phyloP scores from a whole-genome alignment of 2,797 vertebrate genomes.

The Xenopus petersii region DNA sequence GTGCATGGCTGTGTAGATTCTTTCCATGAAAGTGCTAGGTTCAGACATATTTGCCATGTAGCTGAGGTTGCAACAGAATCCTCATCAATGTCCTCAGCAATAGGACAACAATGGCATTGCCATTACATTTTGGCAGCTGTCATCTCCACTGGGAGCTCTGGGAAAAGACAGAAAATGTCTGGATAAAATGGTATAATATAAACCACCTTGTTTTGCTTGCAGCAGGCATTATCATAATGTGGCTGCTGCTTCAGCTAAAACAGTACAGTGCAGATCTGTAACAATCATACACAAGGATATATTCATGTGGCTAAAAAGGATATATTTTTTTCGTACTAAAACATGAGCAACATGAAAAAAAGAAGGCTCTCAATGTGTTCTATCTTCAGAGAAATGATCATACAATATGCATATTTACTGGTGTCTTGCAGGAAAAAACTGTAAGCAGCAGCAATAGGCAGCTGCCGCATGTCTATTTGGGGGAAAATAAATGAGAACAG shows the following conservation, averaged over 20 bases:
- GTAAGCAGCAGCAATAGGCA: neutral
- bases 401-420: too few species aligned
- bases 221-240: constrained; percentile 25
- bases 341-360: neutral
- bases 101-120: constrained; percentile 17
- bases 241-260: neutral
- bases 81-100: neutral
- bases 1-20: neutral
- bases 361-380: too few species aligned
- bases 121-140: constrained; percentile 41
- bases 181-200: constrained; percentile 22
- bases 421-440: neutral
- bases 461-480: neutral
- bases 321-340: neutral
- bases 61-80: constrained; percentile 25
- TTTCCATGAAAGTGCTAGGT: neutral
- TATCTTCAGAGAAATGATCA: neutral
- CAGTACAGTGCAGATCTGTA: neutral
- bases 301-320: neutral
- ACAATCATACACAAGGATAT: neutral
- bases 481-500: neutral
- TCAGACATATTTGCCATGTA: neutral
- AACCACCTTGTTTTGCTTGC: constrained; percentile 11
- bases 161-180: constrained; percentile 15
- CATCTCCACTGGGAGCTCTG: constrained; percentile 33